phyloP scores from a whole-genome alignment of 2,113 vertebrate species.

The Forbesichthys papilliferus region DNA sequence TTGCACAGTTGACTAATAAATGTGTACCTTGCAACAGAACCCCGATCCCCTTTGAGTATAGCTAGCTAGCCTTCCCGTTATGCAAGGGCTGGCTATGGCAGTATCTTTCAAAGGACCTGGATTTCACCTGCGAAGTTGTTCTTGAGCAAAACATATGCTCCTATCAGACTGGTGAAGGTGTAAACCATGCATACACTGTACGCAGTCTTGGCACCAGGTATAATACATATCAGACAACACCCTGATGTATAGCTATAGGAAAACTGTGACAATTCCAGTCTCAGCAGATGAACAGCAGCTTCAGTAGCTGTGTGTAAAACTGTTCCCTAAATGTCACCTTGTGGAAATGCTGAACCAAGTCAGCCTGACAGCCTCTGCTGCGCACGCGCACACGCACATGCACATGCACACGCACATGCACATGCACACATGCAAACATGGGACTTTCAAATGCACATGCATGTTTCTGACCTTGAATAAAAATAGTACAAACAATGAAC shows the following conservation, averaged over 20 bases:
- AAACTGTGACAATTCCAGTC: constrained; percentile 40
- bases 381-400: constrained; percentile 17
- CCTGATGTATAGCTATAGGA: constrained; percentile 19
- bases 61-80: no score
- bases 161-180: no score
- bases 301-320: constrained; percentile 63
- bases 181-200: no score
- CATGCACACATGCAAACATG: neutral
- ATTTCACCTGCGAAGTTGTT: no score
- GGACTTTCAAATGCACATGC: neutral
- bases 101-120: no score
- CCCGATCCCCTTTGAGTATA: no score
- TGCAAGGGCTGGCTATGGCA: no score
- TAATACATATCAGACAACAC: neutral
- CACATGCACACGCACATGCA: constrained; percentile 23
- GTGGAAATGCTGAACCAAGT: constrained; percentile 51
- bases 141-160: no score
- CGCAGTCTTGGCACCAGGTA: no score
- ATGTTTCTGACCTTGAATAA: neutral
- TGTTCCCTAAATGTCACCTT: constrained; percentile 74
- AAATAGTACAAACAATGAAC: neutral
- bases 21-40: no score
- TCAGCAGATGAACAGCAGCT: constrained; percentile 57
- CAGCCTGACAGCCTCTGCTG: constrained; percentile 20
- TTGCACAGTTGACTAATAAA: no score